Conservation (phyloP, 2,888 invertebrate species). For the Athripsodes cinereus region DNA sequence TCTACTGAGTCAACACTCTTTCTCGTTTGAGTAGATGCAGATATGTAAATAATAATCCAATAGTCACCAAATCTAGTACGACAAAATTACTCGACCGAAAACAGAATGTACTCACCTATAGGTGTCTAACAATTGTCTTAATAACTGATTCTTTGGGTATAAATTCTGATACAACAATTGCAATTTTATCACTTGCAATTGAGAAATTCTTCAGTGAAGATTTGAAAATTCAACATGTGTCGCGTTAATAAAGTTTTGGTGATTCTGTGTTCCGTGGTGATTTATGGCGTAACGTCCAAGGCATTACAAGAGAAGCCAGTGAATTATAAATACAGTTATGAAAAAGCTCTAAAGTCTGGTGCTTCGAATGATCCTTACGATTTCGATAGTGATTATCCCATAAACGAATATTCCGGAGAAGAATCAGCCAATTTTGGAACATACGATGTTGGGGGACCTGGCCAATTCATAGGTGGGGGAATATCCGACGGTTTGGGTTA, state of each 20-base stretch:
- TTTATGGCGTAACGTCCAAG: constrained; percentile 7
- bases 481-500: constrained; percentile 28
- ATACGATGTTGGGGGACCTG: constrained; percentile 28
- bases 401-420: constrained; percentile 29
- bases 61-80: constrained; percentile 23
- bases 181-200: constrained; percentile 20
- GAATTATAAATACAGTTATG: constrained; percentile 36
- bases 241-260: constrained; percentile 1
- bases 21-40: constrained; percentile 9
- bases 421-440: constrained; percentile 33
- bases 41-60: constrained; percentile 10
- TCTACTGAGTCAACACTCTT: constrained; percentile 3
- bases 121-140: background rate
- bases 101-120: too few relatives aligned
- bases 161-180: constrained; percentile 17
- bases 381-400: constrained; percentile 55
- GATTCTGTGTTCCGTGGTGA: constrained; percentile 17
- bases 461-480: constrained; percentile 21
- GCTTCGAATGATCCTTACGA: constrained; percentile 40
- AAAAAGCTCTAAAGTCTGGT: constrained; percentile 36
- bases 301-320: constrained; percentile 16
- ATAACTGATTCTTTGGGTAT: constrained; percentile 24
- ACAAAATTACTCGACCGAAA: constrained; percentile 27
- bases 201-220: constrained; percentile 4
- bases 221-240: background rate